Evolutionary conservation across 2,888 invertebrate species (phyloP).

Genomic region (Heliconius hortense): DNA sequence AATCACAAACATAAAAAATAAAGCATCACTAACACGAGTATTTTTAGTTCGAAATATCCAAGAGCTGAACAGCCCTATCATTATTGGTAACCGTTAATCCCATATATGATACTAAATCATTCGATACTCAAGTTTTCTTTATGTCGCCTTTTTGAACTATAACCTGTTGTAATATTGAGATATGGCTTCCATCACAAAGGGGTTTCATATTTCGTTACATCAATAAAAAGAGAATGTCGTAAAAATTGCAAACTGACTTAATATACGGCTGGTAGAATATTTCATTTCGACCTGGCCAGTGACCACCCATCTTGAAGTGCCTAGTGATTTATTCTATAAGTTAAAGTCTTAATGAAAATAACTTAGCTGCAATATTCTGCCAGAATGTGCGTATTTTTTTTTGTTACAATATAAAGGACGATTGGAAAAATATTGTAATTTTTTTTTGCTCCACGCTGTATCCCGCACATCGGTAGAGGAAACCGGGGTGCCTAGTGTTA

Average conservation of each 20-base stretch:
- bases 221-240: conserved; percentile 67
- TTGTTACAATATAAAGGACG: not conserved
- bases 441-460: not conserved
- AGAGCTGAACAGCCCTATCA: conserved; percentile 54
- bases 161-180: conserved; percentile 80
- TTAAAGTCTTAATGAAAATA: conserved; percentile 10
- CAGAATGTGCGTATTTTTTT: not conserved
- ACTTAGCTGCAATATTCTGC: conserved; percentile 1
- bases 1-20: too few relatives aligned
- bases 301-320: conserved; percentile 16
- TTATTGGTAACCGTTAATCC: conserved; percentile 72
- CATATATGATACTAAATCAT: conserved; percentile 77
- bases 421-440: too few relatives aligned
- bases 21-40: too few relatives aligned
- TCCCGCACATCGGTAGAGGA: not conserved
- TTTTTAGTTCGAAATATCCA: too few relatives aligned
- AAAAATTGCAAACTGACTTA: conserved; percentile 73
- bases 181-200: conserved; percentile 70
- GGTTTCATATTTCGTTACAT: conserved; percentile 66
- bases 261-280: conserved; percentile 50
- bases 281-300: conserved; percentile 15
- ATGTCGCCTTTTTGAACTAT: conserved; percentile 68
- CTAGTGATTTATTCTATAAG: conserved; percentile 16
- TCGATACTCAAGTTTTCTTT: conserved; percentile 68
- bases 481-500: not conserved